Conservation (phyloP, 2,113 vertebrate genomes). For the Hypanus sabinus region DNA sequence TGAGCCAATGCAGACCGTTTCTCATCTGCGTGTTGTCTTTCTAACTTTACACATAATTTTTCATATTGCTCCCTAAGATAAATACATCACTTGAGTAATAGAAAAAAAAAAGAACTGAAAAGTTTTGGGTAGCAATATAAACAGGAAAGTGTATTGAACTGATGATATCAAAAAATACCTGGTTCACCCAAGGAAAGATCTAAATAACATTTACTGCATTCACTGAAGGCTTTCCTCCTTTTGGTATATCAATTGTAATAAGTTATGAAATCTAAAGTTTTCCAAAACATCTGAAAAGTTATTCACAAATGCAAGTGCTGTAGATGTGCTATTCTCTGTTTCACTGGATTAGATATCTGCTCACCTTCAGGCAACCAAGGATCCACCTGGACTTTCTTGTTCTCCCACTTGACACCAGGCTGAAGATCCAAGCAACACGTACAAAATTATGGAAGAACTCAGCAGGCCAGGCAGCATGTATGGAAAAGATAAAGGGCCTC, state of each 20-base stretch:
- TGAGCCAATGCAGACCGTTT: constrained; percentile 78
- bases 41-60: constrained; percentile 87
- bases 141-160: background rate
- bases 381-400: too few species aligned
- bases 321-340: background rate
- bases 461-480: too few species aligned
- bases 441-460: too few species aligned
- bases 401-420: too few species aligned
- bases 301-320: background rate
- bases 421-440: too few species aligned
- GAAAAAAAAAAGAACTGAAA: background rate
- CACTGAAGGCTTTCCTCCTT: background rate
- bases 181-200: background rate
- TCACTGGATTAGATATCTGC: too few species aligned
- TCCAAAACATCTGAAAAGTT: background rate
- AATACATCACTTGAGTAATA: constrained; percentile 30
- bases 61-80: constrained; percentile 82
- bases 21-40: constrained; percentile 82
- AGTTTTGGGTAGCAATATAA: background rate
- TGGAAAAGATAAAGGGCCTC: too few species aligned
- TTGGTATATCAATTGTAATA: background rate
- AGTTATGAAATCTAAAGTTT: background rate
- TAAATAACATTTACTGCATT: background rate
- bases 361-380: too few species aligned
- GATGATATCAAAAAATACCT: background rate